Percentiles rank a stretch among this genome's conserved stretches.
Conservation (phyloP, 1,140 invertebrate genomes). For the Drosophila truncata region DNA sequence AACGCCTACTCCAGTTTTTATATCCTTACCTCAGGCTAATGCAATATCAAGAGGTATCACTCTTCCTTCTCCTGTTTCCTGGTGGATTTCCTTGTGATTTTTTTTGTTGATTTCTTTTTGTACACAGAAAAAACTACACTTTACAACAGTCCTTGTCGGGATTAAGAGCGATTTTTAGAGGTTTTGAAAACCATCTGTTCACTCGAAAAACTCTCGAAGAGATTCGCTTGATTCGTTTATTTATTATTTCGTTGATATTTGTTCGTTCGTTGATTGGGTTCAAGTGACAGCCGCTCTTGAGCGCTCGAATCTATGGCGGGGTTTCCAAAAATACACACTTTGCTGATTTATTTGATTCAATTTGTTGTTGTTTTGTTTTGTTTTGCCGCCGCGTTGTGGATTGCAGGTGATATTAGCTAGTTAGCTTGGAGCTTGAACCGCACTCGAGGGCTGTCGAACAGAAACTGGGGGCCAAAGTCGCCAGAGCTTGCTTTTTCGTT, state of each 20-base stretch:
- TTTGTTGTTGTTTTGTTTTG: slow-evolving; percentile 7
- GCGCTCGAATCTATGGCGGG: slow-evolving; percentile 41
- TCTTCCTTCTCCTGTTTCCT: slow-evolving; percentile 17
- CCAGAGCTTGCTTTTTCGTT: slow-evolving; percentile 63
- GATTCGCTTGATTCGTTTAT: slow-evolving; percentile 35
- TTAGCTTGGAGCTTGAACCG: slow-evolving; percentile 38
- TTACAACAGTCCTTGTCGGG: slow-evolving; percentile 66
- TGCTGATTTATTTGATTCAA: slow-evolving; percentile 18
- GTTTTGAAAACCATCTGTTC: slow-evolving; percentile 70
- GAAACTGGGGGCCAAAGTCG: slow-evolving; percentile 55
- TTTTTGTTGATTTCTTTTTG: slow-evolving; percentile 47
- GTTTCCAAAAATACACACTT: slow-evolving; percentile 55
- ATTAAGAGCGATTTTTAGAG: slow-evolving; percentile 39
- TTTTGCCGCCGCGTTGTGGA: slow-evolving; percentile 12
- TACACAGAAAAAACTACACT: slow-evolving; percentile 70
- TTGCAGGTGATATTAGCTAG: not conserved
- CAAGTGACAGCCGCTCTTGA: slow-evolving; percentile 65
- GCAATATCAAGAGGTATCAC: slow-evolving; percentile 16
- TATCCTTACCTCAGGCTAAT: slow-evolving; percentile 49
- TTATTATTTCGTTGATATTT: slow-evolving; percentile 60
- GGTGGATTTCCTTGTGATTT: slow-evolving; percentile 8
- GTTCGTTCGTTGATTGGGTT: slow-evolving; percentile 74
- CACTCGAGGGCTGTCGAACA: slow-evolving; percentile 69
- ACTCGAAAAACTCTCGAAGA: slow-evolving; percentile 13
- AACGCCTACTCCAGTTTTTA: slow-evolving; percentile 53